Conservation (phyloP, 2,113 vertebrate genomes). For the Paramisgurnus dabryanus region DNA sequence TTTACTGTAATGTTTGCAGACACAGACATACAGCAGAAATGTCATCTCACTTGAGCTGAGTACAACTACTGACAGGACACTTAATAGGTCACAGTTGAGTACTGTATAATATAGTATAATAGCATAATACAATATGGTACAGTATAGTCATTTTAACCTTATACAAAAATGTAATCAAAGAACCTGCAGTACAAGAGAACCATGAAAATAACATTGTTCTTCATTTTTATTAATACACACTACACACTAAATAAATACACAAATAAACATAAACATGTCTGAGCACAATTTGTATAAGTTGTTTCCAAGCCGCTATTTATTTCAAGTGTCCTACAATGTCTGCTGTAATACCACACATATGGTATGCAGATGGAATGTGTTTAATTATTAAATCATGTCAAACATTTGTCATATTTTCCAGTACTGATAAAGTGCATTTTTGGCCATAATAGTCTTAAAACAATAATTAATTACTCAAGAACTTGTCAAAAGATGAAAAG, state of each 20-base stretch:
- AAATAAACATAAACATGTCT: too few relatives aligned
- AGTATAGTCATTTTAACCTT: too few relatives aligned
- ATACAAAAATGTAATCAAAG: too few relatives aligned
- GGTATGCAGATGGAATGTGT: not conserved
- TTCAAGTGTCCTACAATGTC: not conserved
- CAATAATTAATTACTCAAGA: not conserved
- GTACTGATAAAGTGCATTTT: not conserved
- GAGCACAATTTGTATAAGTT: too few relatives aligned
- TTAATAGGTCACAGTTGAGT: not conserved
- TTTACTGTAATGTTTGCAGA: not conserved
- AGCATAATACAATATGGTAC: not conserved
- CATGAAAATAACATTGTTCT: too few relatives aligned
- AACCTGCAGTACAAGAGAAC: too few relatives aligned
- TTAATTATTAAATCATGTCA: not conserved
- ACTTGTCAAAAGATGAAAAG: not conserved
- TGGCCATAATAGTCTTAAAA: not conserved
- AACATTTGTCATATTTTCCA: not conserved
- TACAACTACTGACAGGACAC: too few relatives aligned
- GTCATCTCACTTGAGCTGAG: not conserved
- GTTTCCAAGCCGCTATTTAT: too few relatives aligned
- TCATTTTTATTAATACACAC: too few relatives aligned
- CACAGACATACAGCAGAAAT: not conserved
- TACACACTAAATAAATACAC: too few relatives aligned
- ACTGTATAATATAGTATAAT: not conserved
- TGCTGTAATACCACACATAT: not conserved